Evolutionary conservation across 2,113 vertebrate genomes (phyloP).

Genomic region (Sylvilagus bachmani): DNA sequence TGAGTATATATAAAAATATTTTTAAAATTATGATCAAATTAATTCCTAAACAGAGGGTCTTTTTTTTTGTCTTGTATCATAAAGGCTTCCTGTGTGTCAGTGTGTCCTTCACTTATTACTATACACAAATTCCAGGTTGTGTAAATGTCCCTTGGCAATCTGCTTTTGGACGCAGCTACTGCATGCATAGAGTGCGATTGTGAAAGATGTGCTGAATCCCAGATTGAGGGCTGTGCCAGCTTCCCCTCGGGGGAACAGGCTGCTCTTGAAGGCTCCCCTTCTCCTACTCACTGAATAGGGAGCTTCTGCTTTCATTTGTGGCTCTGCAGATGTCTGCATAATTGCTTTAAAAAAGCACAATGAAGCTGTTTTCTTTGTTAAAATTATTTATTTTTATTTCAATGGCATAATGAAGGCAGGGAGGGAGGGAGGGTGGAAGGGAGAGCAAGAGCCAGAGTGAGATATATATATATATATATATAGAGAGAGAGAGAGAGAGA

Average conservation of each 20-base stretch:
- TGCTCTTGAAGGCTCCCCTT: neutral
- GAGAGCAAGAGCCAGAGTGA: too few species aligned
- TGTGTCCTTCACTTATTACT: neutral
- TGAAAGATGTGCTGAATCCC: neutral
- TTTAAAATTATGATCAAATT: slow-evolving; percentile 16
- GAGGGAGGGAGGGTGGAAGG: too few species aligned
- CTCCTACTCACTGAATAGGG: neutral
- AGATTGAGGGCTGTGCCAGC: neutral
- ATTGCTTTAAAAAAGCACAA: too few species aligned
- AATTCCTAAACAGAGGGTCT: neutral
- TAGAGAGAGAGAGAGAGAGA: too few species aligned
- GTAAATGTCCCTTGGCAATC: neutral
- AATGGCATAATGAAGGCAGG: too few species aligned
- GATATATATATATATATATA: too few species aligned
- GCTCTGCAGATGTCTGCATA: neutral
- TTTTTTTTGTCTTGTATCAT: neutral
- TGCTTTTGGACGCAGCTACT: neutral
- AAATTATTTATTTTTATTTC: too few species aligned
- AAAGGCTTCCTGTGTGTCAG: neutral
- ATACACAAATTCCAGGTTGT: neutral
- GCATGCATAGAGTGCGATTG: neutral
- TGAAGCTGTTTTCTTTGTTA: too few species aligned
- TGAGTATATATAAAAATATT: neutral
- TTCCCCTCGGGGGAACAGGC: neutral
- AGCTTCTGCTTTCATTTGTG: neutral